phyloP scores from a whole-genome alignment of 2,113 vertebrate genomes.

The Eidolon helvum region DNA sequence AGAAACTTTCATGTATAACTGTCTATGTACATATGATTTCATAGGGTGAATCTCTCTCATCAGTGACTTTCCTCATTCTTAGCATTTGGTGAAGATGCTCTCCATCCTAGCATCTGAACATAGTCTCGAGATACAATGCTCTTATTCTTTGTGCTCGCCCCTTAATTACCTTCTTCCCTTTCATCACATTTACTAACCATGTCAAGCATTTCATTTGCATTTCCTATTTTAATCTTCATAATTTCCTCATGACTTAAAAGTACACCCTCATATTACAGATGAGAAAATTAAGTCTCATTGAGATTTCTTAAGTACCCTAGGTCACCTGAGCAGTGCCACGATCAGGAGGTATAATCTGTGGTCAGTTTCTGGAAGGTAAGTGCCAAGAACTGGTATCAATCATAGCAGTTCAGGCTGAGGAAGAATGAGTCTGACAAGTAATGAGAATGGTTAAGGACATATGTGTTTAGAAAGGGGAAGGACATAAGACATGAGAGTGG shows the following conservation, averaged over 20 bases:
- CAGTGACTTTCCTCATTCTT: neutral
- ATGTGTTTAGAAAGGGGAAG: neutral
- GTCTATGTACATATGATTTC: neutral
- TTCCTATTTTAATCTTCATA: neutral
- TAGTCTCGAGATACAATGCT: rapidly evolving
- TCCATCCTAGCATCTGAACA: neutral
- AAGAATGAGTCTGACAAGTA: neutral
- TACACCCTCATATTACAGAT: neutral
- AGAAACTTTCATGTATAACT: neutral
- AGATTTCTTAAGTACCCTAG: neutral
- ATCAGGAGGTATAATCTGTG: neutral
- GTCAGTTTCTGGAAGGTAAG: neutral
- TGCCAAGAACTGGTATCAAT: neutral
- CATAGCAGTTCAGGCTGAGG: neutral
- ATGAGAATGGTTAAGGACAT: neutral
- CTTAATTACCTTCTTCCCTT: neutral
- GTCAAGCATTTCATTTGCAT: neutral
- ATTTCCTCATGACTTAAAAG: neutral
- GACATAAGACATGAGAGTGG: rapidly evolving
- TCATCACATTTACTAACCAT: neutral
- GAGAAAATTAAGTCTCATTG: neutral
- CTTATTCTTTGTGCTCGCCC: neutral
- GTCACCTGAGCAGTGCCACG: neutral
- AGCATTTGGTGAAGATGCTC: neutral
- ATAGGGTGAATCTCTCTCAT: neutral